Base-by-base conservation (phyloP, 1,140 invertebrate species). In the Macrosteles quadrilineatus region DNA sequence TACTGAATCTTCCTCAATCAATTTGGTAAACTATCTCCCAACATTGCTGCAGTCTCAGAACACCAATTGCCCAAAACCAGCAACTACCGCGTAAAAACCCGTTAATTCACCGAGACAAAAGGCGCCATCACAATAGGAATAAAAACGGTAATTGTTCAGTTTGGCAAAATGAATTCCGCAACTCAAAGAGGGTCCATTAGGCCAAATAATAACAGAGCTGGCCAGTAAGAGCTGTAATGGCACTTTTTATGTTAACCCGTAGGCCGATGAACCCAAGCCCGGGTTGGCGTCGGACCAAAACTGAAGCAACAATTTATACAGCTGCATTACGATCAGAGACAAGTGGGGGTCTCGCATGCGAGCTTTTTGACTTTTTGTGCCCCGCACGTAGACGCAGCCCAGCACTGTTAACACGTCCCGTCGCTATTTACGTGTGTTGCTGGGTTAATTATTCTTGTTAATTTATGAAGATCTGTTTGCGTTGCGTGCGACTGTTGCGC, bases 111-210 rank as follows among this genome's bases (percentile, higher is more conserved):
- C 32, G 32, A 36, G 32, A 36, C 32, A 36, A 36, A 36, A 36
- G 32, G 32, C 32, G 4, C 32, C 32, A 36, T 36, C 32, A 36
- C 55, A 59, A 30, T 25, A 59, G 55, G 23, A 50, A 59, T 11
- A 21, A 59, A 59, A 59, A 59, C 21, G 25, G 55, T 59, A 59
- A 59, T 59, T 23, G 55, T 59, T 59, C 14, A 59, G 55, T 59
- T 59, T 59, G 55, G 55, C 55, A 59, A 59, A 59, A 59, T 59
- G 55, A 59, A 59, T 59, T 29, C 55, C 25, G 21, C 12, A 23
- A 6, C 14, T 23, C 23, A 14, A 25, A 59, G 25, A 29, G 25
- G 21, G 55, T 14, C 21, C 55, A 59, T 59, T 59, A 59, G 55
- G 55, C 2, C 55, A 25, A 59, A 59, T 59, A 59, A 59, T 29